Percentiles rank a stretch among this genome's conserved stretches.
phyloP scores from a whole-genome alignment of 2,888 invertebrate species.

The Hydroisotoma schaefferi region DNA sequence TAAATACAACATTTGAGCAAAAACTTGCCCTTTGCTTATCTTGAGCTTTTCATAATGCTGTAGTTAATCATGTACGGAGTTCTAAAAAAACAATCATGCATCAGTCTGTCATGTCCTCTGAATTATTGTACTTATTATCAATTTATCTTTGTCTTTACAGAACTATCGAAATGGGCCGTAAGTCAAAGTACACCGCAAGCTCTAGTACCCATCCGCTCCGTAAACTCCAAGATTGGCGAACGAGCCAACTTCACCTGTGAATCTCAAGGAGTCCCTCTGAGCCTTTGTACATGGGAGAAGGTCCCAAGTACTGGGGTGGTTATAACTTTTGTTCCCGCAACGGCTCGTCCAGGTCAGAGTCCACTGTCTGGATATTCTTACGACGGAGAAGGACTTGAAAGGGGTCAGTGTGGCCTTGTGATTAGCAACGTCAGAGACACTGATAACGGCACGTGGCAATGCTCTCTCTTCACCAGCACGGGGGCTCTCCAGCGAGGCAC shows the following conservation, averaged over 20 bases:
- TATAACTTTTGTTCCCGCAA: not conserved
- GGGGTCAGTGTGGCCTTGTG: constrained; percentile 41
- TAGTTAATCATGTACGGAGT: too few species aligned
- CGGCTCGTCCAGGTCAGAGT: constrained; percentile 18
- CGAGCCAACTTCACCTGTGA: constrained; percentile 42
- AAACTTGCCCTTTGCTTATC: too few species aligned
- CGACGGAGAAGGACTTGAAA: constrained; percentile 39
- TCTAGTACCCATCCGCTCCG: constrained; percentile 27
- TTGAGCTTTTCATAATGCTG: too few species aligned
- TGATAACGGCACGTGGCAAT: constrained; percentile 45
- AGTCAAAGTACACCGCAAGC: not conserved
- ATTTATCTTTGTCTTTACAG: too few species aligned
- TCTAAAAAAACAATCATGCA: too few species aligned
- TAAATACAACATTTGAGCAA: too few species aligned
- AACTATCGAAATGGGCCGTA: not conserved
- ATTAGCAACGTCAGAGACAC: constrained; percentile 38
- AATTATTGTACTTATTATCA: too few species aligned
- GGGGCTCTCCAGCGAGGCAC: constrained; percentile 21
- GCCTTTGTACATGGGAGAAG: constrained; percentile 41
- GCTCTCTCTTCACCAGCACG: constrained; percentile 34
- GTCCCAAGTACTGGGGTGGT: not conserved
- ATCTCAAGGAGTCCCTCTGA: constrained; percentile 34
- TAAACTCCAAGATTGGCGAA: constrained; percentile 35
- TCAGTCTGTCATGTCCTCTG: too few species aligned
- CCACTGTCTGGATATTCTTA: constrained; percentile 33